phyloP scores from a whole-genome alignment of 2,797 vertebrate species.

The Dendrocincla tyrannina region DNA sequence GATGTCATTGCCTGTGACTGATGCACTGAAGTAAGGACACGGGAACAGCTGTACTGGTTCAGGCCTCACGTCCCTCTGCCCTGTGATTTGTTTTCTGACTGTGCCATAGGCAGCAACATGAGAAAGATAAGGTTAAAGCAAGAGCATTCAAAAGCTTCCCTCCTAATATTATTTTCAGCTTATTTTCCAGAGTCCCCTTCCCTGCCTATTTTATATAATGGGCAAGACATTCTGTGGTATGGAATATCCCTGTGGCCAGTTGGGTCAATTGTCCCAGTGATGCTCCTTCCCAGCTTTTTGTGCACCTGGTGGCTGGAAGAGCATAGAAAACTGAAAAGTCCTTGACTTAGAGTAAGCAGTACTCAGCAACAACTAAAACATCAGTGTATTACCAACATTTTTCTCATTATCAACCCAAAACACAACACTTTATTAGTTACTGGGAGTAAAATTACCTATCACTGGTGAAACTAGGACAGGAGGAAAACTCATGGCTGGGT shows the following conservation, averaged over 20 bases:
- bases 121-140: neutral
- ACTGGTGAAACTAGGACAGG: neutral
- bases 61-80: neutral
- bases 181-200: neutral
- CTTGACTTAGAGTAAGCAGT: neutral
- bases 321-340: neutral
- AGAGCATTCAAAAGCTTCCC: neutral
- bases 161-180: neutral
- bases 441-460: neutral
- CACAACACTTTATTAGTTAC: neutral
- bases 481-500: neutral
- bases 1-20: neutral
- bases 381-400: neutral
- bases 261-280: neutral
- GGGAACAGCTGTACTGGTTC: neutral
- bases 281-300: neutral
- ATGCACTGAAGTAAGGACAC: accelerated
- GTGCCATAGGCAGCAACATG: neutral
- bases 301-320: neutral
- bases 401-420: neutral
- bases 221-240: neutral
- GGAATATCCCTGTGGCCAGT: neutral
- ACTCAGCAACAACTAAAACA: neutral
- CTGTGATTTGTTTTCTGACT: neutral
- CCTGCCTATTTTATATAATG: neutral